Conservation (phyloP, 1,140 invertebrate genomes). For the fruit fly (Drosophila melanogaster) region Release_6_plus_ISO1_MT NC_004354.4:19316001-19316500, state of each 20-base stretch:
- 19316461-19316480: background rate
- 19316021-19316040: constrained; percentile 27
- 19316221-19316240: constrained; percentile 30
- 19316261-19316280: constrained; percentile 22
- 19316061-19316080: background rate
- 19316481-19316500: too few species aligned
- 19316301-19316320: background rate
- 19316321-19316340: background rate
- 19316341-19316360: constrained; percentile 1
- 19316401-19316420: constrained; percentile 1
- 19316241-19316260: constrained; percentile 4
- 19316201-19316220: background rate
- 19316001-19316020: background rate
- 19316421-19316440: too few species aligned
- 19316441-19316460: background rate
- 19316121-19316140: background rate
- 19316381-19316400: constrained; percentile 29
- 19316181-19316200: constrained; percentile 8
- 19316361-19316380: constrained; percentile 33
- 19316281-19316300: constrained; percentile 17
- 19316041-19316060: too few species aligned
- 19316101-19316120: background rate
- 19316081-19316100: background rate
- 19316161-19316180: constrained; percentile 1
- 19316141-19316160: background rate